Evolutionary conservation across 2,888 invertebrate species (phyloP), one percentile per base, ranked within the genome.

Genomic region (Nyleta sp.): DNA sequence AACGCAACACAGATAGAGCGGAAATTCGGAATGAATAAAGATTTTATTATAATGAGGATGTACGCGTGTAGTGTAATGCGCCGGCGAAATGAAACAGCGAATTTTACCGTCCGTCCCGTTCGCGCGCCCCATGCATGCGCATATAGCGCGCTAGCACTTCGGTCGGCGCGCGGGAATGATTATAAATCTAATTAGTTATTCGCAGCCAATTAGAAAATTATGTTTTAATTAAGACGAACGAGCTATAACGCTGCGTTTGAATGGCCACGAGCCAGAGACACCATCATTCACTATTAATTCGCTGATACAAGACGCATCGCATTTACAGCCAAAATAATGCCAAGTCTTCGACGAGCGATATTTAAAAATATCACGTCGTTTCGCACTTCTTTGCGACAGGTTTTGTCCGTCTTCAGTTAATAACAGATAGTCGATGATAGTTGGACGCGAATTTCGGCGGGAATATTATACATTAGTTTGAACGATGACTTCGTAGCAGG

Each of bases 161-260:
- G 59, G 40, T 15, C 10, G 17, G 24, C 44, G 44, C 53, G 60
- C 31, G 68, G 60, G 71, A 50, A 57, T 70, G 73, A 57, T 81
- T 77, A 84, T 85, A 83, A 84, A 84, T 86, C 81, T 78, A 81
- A 85, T 86, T 84, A 84, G 81, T 81, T 78, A 83, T 84, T 81
- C 80, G 52, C 67, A 79, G 57, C 80, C 81, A 84, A 86, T 84
- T 85, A 82, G 83, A 81, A 85, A 84, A 81, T 84, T 83, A 84
- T 76, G 77, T 77, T 73, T 81, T 83, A 86, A 86, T 86, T 81
- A 83, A 85, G 84, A 84, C 76, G 80, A 82, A 84, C 82, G 86
- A 83, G 78, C 81, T 20, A 57, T 31, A 42, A 48, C 46, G 38
- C 38, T 64, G 6, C 13, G 48, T 11, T 53, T 20, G 22, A 53